Conservation (phyloP, 2,797 vertebrate species). For the Falco cherrug region DNA sequence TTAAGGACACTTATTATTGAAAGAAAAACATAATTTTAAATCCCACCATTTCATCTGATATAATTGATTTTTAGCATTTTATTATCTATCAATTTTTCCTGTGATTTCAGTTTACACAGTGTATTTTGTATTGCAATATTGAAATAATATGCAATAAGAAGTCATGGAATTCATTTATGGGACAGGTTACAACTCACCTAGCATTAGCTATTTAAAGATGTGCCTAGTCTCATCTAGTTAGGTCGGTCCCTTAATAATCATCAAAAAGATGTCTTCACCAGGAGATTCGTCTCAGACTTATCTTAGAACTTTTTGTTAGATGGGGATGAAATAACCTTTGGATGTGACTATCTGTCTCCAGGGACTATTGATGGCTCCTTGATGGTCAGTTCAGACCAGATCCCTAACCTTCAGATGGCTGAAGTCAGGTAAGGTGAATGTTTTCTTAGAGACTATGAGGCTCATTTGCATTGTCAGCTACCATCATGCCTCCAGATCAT, state of each 20-base stretch:
- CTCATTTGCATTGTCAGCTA: not conserved
- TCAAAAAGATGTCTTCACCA: not conserved
- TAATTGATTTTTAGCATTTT: not conserved
- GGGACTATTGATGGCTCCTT: not conserved
- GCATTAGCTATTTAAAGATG: not conserved
- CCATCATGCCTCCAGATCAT: not conserved
- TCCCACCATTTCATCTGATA: not conserved
- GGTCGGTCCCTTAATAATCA: not conserved
- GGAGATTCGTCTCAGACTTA: not conserved
- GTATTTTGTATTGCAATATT: not conserved
- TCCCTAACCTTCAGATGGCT: not conserved
- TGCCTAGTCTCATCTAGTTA: not conserved
- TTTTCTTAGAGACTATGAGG: not conserved
- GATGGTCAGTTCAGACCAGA: not conserved
- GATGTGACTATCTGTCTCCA: not conserved
- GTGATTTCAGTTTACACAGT: not conserved
- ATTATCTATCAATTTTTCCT: not conserved
- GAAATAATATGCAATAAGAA: not conserved
- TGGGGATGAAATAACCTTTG: not conserved
- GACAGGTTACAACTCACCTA: not conserved
- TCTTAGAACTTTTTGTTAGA: not conserved
- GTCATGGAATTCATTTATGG: not conserved
- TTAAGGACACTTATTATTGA: not conserved
- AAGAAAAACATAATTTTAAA: conserved; percentile 14
- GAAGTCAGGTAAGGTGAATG: not conserved